Percentiles rank a stretch among this genome's conserved stretches.
Evolutionary conservation across 1,140 invertebrate species (phyloP).

Genomic region (Camponotus pennsylvanicus): DNA sequence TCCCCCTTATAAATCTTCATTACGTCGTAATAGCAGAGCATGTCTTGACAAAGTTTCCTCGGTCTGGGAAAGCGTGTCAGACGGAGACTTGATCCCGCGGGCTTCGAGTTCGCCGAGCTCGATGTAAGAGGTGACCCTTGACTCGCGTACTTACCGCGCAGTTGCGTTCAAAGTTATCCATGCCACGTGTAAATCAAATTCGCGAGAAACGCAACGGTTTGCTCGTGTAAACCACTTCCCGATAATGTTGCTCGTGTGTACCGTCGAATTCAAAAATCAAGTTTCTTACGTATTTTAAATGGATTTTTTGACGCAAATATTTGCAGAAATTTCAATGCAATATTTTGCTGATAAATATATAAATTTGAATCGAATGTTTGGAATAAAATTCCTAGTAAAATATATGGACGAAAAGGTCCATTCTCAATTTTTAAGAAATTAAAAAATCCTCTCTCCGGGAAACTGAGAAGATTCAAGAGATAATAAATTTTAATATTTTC

Average conservation of each 20-base stretch:
- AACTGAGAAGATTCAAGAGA: neutral
- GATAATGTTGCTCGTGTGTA: neutral
- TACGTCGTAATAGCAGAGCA: constrained; percentile 50
- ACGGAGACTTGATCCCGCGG: constrained; percentile 42
- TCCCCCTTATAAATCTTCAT: constrained; percentile 71
- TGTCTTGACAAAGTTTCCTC: constrained; percentile 65
- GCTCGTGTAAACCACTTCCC: constrained; percentile 4
- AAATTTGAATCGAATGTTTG: neutral
- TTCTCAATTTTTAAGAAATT: neutral
- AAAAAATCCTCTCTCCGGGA: neutral
- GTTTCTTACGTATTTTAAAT: neutral
- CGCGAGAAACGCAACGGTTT: neutral
- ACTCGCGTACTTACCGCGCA: neutral
- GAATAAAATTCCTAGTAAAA: neutral
- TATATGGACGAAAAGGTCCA: neutral
- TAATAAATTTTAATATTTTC: neutral
- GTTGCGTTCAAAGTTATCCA: neutral
- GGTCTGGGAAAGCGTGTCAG: constrained; percentile 35
- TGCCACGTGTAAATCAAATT: constrained; percentile 40
- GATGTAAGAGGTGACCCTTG: constrained; percentile 27
- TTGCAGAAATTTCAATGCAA: constrained; percentile 8
- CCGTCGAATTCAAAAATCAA: neutral
- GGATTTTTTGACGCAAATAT: neutral
- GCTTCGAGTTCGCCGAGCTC: constrained; percentile 33
- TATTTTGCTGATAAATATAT: neutral